A percentile compares a stretch with the other conserved stretches of the same genome.
Conservation (phyloP, 2,113 vertebrate species). For the Antigone vipio region DNA sequence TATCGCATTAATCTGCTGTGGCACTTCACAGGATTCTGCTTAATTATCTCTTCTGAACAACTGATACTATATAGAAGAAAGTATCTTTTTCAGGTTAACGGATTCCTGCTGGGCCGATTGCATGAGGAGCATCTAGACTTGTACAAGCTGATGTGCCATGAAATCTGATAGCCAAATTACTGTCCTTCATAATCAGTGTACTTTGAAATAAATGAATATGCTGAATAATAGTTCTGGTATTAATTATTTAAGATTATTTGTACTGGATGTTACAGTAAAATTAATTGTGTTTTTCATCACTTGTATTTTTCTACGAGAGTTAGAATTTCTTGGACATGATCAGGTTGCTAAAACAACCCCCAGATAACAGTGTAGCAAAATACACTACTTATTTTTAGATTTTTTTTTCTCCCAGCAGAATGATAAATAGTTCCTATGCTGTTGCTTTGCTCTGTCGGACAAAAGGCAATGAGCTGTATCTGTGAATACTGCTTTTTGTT, state of each 20-base stretch:
- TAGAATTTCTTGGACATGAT: constrained; percentile 16
- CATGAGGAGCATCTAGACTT: not conserved
- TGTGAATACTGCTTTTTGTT: constrained; percentile 48
- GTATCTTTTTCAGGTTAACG: not conserved
- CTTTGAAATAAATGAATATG: constrained; percentile 10
- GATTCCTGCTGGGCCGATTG: not conserved
- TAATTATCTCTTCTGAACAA: not conserved
- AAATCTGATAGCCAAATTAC: not conserved
- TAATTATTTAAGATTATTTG: not conserved
- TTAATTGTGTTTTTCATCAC: not conserved
- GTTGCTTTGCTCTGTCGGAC: not conserved
- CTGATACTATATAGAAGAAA: not conserved
- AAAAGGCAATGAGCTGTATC: constrained; percentile 41
- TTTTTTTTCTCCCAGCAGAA: not conserved
- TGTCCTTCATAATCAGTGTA: not conserved
- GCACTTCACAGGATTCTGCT: not conserved
- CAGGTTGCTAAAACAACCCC: constrained; percentile 3
- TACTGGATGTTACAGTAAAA: constrained; percentile 20
- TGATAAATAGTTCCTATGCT: constrained; percentile 14
- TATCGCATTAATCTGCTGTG: not conserved
- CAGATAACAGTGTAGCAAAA: constrained; percentile 29
- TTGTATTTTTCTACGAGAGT: not conserved
- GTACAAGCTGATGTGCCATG: not conserved
- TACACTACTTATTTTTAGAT: constrained; percentile 32
- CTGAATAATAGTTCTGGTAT: not conserved